Percentiles rank a stretch among this genome's conserved stretches.
phyloP scores from a whole-genome alignment of 2,113 vertebrate genomes.

The Lophius piscatorius region DNA sequence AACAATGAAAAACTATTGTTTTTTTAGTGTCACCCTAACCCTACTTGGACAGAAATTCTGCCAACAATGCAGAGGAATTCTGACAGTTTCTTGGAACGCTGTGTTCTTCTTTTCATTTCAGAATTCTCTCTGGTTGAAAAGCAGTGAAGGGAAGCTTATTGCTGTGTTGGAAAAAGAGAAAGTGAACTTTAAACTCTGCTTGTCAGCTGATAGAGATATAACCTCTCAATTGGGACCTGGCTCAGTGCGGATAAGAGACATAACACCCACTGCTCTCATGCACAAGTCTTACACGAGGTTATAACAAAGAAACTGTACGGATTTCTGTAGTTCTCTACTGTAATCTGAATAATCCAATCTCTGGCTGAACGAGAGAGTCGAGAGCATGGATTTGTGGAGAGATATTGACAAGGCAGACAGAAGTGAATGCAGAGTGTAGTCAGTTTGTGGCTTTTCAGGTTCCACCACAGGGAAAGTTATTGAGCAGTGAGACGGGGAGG shows the following conservation, averaged over 20 bases:
- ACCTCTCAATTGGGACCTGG: conserved; percentile 12
- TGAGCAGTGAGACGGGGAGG: conserved; percentile 5
- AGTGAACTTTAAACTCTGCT: conserved; percentile 55
- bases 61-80: neutral
- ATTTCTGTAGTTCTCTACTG: neutral
- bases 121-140: neutral
- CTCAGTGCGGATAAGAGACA: conserved; percentile 6
- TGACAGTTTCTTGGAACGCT: neutral
- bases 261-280: neutral
- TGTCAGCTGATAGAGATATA: conserved; percentile 55
- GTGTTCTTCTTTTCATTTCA: neutral
- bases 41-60: neutral
- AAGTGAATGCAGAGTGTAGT: neutral
- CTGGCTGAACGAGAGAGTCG: neutral
- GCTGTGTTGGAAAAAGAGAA: conserved; percentile 10
- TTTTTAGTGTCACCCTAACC: neutral
- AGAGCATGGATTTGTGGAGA: neutral
- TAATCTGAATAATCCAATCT: neutral
- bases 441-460: conserved; percentile 66
- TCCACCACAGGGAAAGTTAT: conserved; percentile 41
- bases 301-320: neutral
- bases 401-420: neutral
- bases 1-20: too few relatives aligned
- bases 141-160: conserved; percentile 8
- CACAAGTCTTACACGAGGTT: neutral